phyloP scores from a whole-genome alignment of 2,113 vertebrate species.

The Tychaedon coryphoeus region DNA sequence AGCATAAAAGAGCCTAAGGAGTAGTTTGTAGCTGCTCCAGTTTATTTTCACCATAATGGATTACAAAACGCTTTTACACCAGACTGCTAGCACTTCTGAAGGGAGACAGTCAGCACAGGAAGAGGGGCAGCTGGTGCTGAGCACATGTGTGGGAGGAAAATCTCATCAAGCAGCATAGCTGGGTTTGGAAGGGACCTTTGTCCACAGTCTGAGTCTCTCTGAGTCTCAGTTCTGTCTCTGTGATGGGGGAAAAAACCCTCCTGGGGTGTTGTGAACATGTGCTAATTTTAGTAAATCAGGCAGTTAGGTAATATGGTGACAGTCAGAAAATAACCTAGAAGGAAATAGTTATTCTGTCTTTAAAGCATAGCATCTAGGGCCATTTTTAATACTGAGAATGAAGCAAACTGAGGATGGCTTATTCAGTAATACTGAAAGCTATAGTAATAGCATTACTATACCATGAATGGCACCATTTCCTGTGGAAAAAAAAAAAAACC shows the following conservation, averaged over 20 bases:
- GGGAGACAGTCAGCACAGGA: conserved; percentile 37
- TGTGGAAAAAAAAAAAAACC: neutral
- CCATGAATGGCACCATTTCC: conserved; percentile 1
- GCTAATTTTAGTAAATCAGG: conserved; percentile 14
- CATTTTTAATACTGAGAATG: conserved; percentile 24
- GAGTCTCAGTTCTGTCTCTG: conserved; percentile 1
- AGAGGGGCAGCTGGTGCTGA: conserved; percentile 40
- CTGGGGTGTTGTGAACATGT: neutral
- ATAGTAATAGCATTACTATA: conserved; percentile 4
- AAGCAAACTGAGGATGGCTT: neutral
- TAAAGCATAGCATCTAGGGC: neutral
- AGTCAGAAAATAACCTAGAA: conserved; percentile 29
- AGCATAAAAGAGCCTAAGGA: neutral
- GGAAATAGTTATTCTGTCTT: neutral
- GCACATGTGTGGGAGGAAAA: conserved; percentile 40
- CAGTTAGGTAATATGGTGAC: conserved; percentile 41
- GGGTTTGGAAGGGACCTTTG: conserved; percentile 47
- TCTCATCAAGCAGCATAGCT: neutral
- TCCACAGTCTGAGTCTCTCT: neutral
- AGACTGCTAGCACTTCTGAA: conserved; percentile 33
- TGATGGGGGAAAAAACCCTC: neutral
- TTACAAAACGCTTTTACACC: conserved; percentile 3
- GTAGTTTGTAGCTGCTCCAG: neutral
- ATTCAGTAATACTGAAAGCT: neutral
- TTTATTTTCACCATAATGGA: neutral